phyloP scores from a whole-genome alignment of 2,888 invertebrate genomes.

The Gymnoscelis rufifasciata region DNA sequence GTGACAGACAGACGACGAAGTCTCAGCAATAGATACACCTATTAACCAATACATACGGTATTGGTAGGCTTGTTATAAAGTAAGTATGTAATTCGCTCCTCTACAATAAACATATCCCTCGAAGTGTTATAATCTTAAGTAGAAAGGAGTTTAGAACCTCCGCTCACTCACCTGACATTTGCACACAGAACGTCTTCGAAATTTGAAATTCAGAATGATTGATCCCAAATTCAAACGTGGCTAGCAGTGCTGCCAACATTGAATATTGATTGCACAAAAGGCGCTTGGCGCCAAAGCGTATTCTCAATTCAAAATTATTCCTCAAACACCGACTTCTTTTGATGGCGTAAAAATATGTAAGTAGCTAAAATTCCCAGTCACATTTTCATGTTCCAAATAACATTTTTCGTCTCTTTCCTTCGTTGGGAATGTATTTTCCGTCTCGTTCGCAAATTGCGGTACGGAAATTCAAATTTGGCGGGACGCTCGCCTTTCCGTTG shows the following conservation, averaged over 20 bases:
- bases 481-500: constrained; percentile 73
- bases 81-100: too few relatives aligned
- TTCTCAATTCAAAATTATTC: constrained; percentile 79
- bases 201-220: constrained; percentile 61
- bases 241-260: constrained; percentile 66
- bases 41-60: too few relatives aligned
- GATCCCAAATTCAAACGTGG: constrained; percentile 64
- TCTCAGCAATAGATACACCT: too few relatives aligned
- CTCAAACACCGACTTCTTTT: constrained; percentile 69
- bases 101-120: too few relatives aligned
- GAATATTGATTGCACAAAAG: constrained; percentile 80
- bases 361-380: constrained; percentile 71
- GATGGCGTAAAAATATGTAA: constrained; percentile 77
- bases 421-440: constrained; percentile 20
- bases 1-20: too few relatives aligned
- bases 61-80: too few relatives aligned
- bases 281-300: constrained; percentile 74
- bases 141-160: constrained; percentile 6
- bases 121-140: background rate
- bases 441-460: constrained; percentile 53
- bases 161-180: constrained; percentile 27
- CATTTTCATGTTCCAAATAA: constrained; percentile 61
- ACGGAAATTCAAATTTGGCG: constrained; percentile 76
- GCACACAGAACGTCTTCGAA: constrained; percentile 43
- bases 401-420: constrained; percentile 44